Evolutionary conservation across 2,888 invertebrate species (phyloP).

Genomic region (Heliconius ismenius): DNA sequence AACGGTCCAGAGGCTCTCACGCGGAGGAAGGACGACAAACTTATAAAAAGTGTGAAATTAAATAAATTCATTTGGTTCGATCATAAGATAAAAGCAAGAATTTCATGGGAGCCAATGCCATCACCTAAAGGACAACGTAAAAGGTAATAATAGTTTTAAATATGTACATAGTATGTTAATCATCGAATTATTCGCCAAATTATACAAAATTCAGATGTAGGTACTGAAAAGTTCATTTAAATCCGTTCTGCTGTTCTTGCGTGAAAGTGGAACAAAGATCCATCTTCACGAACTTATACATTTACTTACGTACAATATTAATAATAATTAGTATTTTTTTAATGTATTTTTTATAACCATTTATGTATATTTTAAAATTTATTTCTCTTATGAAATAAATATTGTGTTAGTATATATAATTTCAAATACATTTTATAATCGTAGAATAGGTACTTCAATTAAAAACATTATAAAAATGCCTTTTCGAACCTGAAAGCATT

Average conservation of each 20-base stretch:
- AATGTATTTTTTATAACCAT: too few relatives aligned
- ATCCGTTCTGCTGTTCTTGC: too few relatives aligned
- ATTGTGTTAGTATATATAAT: too few relatives aligned
- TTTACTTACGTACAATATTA: too few relatives aligned
- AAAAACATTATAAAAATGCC: background rate
- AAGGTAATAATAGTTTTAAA: constrained; percentile 52
- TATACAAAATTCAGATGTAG: too few relatives aligned
- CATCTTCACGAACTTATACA: too few relatives aligned
- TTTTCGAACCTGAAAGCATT: background rate
- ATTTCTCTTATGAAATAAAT: too few relatives aligned
- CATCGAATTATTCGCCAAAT: too few relatives aligned
- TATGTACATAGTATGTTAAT: background rate
- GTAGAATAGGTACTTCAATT: background rate
- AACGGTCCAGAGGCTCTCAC: constrained; percentile 58
- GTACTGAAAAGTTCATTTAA: too few relatives aligned
- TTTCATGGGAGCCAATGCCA: constrained; percentile 65
- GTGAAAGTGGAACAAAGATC: too few relatives aligned
- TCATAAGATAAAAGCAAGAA: constrained; percentile 67
- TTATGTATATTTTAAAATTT: too few relatives aligned
- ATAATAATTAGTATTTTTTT: too few relatives aligned
- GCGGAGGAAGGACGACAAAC: constrained; percentile 54
- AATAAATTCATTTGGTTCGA: constrained; percentile 71
- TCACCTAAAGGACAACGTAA: constrained; percentile 54
- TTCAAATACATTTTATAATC: background rate
- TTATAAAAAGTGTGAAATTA: constrained; percentile 64